Evolutionary conservation across 2,113 vertebrate genomes (phyloP), one percentile per base, ranked within the genome.

Genomic region (Nansenia antarctica): DNA sequence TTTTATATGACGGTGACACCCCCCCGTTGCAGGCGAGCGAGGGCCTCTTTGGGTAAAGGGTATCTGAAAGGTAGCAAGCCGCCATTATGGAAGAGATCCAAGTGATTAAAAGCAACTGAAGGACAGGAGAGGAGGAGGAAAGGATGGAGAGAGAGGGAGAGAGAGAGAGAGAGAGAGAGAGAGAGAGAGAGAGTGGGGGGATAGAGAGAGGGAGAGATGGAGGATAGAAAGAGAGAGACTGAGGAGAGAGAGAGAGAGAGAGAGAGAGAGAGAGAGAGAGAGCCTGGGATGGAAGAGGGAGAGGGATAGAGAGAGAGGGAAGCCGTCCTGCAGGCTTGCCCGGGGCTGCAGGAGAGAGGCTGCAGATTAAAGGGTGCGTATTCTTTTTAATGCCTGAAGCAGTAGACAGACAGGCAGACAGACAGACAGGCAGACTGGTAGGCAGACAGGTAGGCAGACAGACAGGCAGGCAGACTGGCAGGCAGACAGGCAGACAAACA

Each of bases 351-450:
- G 92, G 92, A 93, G 87, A 93, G 91, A 93, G 91, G 81, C 75
- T 45, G 9, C 91, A 95, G 93, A 95, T 95, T 95, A 95, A 95
- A 95, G 94, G 92, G 91, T 81, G 92, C 90, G 92, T 94, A 95
- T 95, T 95, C 94, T 93, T 95, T 95, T 95, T 95, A 94, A 95
- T 93, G 94, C 94, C 93, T 92, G 81, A 73, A 79, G 77, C 65
- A 73, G 77, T 62, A 68, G 69, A 70, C 72, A n/a, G n/a, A n/a
- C n/a, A n/a, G n/a, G n/a, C n/a, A n/a, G n/a, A n/a, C n/a, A n/a
- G n/a, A n/a, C n/a, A n/a, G n/a, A n/a, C n/a, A n/a, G n/a, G n/a
- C n/a, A n/a, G n/a, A n/a, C n/a, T n/a, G n/a, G n/a, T n/a, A n/a
- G n/a, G n/a, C n/a, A n/a, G n/a, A n/a, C n/a, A n/a, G n/a, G n/a